Evolutionary conservation across 2,888 invertebrate species (phyloP), one percentile per base, ranked within the genome.

Genomic region (Oscheius sp.): DNA sequence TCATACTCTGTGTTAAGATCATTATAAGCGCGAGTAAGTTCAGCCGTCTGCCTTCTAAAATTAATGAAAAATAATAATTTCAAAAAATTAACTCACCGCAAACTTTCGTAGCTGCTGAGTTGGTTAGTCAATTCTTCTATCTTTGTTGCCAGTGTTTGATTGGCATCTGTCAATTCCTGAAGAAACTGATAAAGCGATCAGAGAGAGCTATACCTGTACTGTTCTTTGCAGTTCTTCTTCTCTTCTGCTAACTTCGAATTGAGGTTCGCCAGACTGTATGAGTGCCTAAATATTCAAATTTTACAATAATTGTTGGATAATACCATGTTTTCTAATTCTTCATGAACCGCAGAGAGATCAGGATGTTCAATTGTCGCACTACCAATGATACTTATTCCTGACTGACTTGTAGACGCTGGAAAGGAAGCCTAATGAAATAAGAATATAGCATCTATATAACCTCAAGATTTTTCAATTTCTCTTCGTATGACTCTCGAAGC

Each of bases 1-100:
- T 82, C 82, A 54, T 71, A 79, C 41, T 82, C 82, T 0, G 56
- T 54, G 69, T 80, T 81, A 65, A 83, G 63, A 28, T 82, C 83
- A 17, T 78, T 78, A 63, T 82, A 82, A 14, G 81, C 80, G 6
- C 28, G 28, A 5, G 71, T 73, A 65, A 83, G 54, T 54, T 83
- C 83, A 6, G 49, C 30, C 38, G 79, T 80, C 45, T 80, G 75
- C 2, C 47, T 32, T 45, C 74, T 74, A 56, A 56, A 51, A 44
- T 24, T 14, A 41, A 57, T 56, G n/a, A n/a, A n/a, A 33, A 17
- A 38, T 20, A 51, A 6, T 32, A 2, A 14, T 30, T 20, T 22
- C 4, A 30, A 51, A 32, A 30, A 51, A 8, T 5, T 20, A 56
- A 36, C 4, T 14, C 41, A 41, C 63, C 26, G 30, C n/a, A 63